phyloP scores from a whole-genome alignment of 92 coral and sea anemone species.

The Anthopleura xanthogrammica region DNA sequence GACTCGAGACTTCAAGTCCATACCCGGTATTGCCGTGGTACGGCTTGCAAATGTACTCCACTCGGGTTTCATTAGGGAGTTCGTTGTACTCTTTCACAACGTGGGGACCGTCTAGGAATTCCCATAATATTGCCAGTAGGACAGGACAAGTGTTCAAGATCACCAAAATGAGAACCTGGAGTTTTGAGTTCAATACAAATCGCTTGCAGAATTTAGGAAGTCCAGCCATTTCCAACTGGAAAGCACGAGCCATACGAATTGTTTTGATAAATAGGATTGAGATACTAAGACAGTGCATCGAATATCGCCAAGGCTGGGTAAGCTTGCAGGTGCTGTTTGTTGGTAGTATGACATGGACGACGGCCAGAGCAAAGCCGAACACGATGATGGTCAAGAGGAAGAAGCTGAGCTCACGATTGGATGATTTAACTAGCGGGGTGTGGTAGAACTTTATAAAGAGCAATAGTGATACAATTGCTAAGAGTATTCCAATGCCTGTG shows the following conservation, averaged over 20 bases:
- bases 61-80: slow-evolving; percentile 11
- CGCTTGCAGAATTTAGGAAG: slow-evolving; percentile 47
- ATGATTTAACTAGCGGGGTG: slow-evolving; percentile 64
- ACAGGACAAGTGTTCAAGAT: slow-evolving; percentile 33
- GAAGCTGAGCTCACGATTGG: slow-evolving; percentile 54
- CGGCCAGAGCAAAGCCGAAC: slow-evolving; percentile 37
- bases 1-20: slow-evolving; percentile 26
- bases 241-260: slow-evolving; percentile 50
- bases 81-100: slow-evolving; percentile 12
- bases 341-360: slow-evolving; percentile 44
- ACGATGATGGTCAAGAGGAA: slow-evolving; percentile 31
- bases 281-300: slow-evolving; percentile 36
- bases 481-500: slow-evolving; percentile 43
- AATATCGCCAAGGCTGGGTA: slow-evolving; percentile 27
- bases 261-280: slow-evolving; percentile 50
- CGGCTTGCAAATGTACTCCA: slow-evolving; percentile 49
- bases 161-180: slow-evolving; percentile 32
- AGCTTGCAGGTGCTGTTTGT: slow-evolving; percentile 48
- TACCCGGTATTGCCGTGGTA: slow-evolving; percentile 42
- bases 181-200: slow-evolving; percentile 35
- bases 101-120: slow-evolving; percentile 36
- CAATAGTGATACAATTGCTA: slow-evolving; percentile 25
- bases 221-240: slow-evolving; percentile 35
- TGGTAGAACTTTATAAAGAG: slow-evolving; percentile 34
- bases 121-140: slow-evolving; percentile 30